Evolutionary conservation across 2,113 vertebrate species (phyloP), one percentile per base, ranked within the genome.

Genomic region (Edolisoma coerulescens): DNA sequence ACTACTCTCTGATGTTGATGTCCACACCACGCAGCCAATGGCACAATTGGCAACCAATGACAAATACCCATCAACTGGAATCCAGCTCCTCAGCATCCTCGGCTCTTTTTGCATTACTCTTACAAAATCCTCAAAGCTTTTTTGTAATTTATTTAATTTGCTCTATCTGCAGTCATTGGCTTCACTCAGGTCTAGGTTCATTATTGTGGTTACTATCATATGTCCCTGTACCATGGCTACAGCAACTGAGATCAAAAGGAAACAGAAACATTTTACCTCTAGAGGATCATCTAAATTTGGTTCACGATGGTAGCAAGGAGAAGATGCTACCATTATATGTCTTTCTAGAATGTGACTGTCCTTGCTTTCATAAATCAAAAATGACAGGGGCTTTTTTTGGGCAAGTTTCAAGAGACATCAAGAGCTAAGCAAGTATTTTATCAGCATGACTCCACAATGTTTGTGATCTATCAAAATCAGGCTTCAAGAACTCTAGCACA

Each of bases 361-460:
- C 74, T 65, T 33, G 20, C 23, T 56, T 63, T 76, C 54, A 49
- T 26, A 69, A 73, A 69, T 45, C 2, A 81, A 53, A 90, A 93
- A 63, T 32, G 4, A 32, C 33, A 49, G 9, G 2, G 1, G 1
- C 15, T 53, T 7, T 4, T 26, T 59, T 24, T 5, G 14, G 7
- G 37, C 19, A 57, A 64, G 60, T 86, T 86, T 81, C 68, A 49
- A 49, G 41, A 59, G 18, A 21, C 7, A 9, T 44, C 44, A 79
- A 64, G 39, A 89, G 17, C 35, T 75, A 93, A 94, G 69, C 6
- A 90, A 56, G 10, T 35, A 81, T 24, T 81, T 91, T 60, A 82
- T 35, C 47, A 85, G 61, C 24, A 52, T 0, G 0, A 70, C 56
- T 74, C 45, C 2, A 4, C 21, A 67, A 17, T 4, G 14, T n/a